Conservation (phyloP, 2,113 vertebrate genomes). For the Struthidea cinerea region DNA sequence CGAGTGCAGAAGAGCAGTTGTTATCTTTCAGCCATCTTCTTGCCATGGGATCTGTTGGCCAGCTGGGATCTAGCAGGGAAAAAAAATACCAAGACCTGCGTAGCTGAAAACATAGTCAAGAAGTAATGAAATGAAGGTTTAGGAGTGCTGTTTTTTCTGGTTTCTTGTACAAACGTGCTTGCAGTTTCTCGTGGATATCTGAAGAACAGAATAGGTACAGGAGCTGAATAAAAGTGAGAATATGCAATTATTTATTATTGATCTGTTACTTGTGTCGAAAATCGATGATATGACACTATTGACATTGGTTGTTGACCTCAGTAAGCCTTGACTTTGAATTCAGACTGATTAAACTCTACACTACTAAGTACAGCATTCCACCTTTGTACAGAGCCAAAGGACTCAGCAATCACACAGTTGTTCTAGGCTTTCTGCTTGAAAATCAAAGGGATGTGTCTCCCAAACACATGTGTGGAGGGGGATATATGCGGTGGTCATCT, state of each 20-base stretch:
- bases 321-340: background rate
- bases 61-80: background rate
- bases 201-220: background rate
- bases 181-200: background rate
- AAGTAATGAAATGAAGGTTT: background rate
- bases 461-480: fast-evolving
- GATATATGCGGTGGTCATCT: fast-evolving
- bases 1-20: background rate
- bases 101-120: background rate
- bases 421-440: background rate
- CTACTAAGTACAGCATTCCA: background rate
- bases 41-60: background rate
- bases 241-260: background rate
- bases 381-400: background rate
- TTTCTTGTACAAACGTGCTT: background rate
- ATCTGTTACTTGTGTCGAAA: background rate
- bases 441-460: background rate
- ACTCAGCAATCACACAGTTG: background rate
- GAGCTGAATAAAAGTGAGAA: background rate
- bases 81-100: fast-evolving
- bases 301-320: background rate
- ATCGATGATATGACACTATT: fast-evolving
- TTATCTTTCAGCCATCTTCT: background rate
- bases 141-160: fast-evolving
- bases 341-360: background rate